phyloP scores from a whole-genome alignment of 2,888 invertebrate genomes.

The Petrolisthes cinctipes region DNA sequence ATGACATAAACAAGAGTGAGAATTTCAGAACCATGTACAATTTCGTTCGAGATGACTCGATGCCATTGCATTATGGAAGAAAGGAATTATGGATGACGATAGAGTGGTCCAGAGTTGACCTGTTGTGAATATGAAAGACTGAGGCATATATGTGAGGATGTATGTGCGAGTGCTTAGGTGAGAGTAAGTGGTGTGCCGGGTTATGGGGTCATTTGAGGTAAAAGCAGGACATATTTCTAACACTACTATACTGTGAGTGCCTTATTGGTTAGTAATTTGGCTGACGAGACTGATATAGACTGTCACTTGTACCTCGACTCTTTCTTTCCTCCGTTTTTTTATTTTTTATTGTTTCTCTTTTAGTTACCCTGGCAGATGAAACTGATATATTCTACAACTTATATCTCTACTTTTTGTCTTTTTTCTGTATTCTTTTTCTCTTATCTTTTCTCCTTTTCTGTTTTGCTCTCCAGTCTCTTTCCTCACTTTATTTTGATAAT shows the following conservation, averaged over 20 bases:
- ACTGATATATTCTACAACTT: not conserved
- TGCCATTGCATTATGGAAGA: not conserved
- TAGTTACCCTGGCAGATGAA: not conserved
- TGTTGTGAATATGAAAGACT: not conserved
- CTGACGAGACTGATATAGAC: not conserved
- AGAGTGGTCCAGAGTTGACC: not conserved
- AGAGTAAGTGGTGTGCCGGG: not conserved
- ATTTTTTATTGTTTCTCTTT: not conserved
- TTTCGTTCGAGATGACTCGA: no score
- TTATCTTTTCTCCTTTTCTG: not conserved
- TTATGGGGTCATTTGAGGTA: not conserved
- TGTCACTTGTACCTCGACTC: not conserved
- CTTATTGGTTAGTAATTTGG: conserved; percentile 23
- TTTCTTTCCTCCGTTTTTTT: not conserved
- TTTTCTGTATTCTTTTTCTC: no score
- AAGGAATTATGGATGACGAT: not conserved
- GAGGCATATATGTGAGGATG: not conserved
- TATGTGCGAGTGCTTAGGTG: not conserved
- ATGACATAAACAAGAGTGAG: no score
- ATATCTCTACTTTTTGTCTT: no score
- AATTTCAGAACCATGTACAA: no score
- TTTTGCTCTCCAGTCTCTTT: not conserved
- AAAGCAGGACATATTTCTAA: not conserved
- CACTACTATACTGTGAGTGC: not conserved
- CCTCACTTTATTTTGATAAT: not conserved